Conservation (phyloP, 2,888 invertebrate genomes). For the Microctonus brassicae region DNA sequence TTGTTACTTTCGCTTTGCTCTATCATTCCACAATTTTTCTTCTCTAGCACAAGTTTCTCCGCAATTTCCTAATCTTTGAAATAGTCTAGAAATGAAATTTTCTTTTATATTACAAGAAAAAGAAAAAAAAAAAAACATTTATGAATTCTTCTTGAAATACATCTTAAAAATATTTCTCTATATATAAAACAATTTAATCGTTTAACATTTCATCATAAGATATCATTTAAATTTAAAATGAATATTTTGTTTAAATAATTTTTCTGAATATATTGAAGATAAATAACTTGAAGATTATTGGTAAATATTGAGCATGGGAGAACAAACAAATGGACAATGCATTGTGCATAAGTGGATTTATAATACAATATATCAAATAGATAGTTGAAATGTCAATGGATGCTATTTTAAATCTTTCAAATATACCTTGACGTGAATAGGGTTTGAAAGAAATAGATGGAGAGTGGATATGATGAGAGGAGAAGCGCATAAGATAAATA, state of each 20-base stretch:
- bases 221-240: no score
- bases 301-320: no score
- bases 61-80: constrained; percentile 24
- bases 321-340: no score
- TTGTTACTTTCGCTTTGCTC: constrained; percentile 1
- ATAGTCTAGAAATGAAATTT: constrained; percentile 5
- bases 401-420: background rate
- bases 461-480: constrained; percentile 21
- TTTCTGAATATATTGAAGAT: no score
- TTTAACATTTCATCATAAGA: no score
- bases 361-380: background rate
- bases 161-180: no score
- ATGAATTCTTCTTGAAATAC: background rate
- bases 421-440: background rate
- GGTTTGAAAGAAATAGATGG: background rate
- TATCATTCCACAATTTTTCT: constrained; percentile 36
- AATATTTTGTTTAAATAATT: no score
- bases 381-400: background rate
- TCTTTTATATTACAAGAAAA: background rate
- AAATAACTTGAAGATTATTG: no score
- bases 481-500: no score
- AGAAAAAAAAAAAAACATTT: background rate
- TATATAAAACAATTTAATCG: no score
- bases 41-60: constrained; percentile 15
- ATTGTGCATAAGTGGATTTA: background rate